phyloP scores from a whole-genome alignment of 2,888 invertebrate genomes.

The Ophion costatus region DNA sequence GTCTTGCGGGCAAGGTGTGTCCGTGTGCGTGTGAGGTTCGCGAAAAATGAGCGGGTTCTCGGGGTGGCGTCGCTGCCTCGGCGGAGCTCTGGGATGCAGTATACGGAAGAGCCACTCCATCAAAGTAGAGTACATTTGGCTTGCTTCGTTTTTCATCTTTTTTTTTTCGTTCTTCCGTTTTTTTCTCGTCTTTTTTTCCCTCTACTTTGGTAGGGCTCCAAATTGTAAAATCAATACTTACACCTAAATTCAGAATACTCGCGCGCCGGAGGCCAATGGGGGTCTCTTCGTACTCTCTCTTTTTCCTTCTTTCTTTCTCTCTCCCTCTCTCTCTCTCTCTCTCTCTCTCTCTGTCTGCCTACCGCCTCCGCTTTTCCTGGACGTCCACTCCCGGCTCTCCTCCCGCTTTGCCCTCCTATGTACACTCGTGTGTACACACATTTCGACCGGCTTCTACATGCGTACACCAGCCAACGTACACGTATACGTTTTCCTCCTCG shows the following conservation, averaged over 20 bases:
- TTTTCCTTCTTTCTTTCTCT: constrained; percentile 53
- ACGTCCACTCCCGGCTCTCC: constrained; percentile 45
- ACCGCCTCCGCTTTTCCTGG: constrained; percentile 49
- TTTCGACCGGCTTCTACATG: background rate
- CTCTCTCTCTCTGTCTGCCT: constrained; percentile 52
- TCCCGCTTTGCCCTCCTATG: constrained; percentile 10
- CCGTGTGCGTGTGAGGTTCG: constrained; percentile 34
- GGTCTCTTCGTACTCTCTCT: constrained; percentile 38
- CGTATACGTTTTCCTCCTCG: constrained; percentile 16
- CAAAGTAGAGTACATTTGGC: constrained; percentile 83
- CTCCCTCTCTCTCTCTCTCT: constrained; percentile 36
- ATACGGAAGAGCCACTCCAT: constrained; percentile 80
- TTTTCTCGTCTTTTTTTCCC: constrained; percentile 79
- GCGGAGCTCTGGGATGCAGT: constrained; percentile 52
- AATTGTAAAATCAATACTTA: constrained; percentile 83
- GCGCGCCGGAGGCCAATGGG: constrained; percentile 68
- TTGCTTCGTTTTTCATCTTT: constrained; percentile 71
- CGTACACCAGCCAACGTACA: constrained; percentile 24
- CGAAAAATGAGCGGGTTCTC: constrained; percentile 20
- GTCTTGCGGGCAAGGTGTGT: background rate
- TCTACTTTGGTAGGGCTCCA: constrained; percentile 83
- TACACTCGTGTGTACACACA: background rate
- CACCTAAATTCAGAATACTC: constrained; percentile 82
- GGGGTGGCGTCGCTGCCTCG: constrained; percentile 55
- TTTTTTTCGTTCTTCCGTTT: background rate